Conservation (phyloP, 2,888 invertebrate species). For the Cantharis nigra region DNA sequence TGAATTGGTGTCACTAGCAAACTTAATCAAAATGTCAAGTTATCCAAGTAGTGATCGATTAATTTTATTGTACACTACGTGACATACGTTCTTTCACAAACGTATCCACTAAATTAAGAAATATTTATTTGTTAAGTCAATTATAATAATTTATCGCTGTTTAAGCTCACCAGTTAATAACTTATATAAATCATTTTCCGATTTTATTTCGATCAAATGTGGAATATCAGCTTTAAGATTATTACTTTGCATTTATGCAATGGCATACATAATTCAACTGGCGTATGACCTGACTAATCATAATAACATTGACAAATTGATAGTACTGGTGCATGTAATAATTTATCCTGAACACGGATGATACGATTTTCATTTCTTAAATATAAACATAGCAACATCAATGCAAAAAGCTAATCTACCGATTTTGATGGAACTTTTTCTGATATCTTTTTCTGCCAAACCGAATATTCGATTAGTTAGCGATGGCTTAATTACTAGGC, state of each 20-base stretch:
- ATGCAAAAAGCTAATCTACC: background rate
- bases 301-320: background rate
- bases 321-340: background rate
- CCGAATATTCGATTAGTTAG: no score
- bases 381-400: background rate
- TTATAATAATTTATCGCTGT: background rate
- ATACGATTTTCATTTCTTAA: background rate
- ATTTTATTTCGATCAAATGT: background rate
- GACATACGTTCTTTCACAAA: background rate
- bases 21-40: conserved; percentile 1
- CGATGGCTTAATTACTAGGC: no score
- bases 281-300: background rate
- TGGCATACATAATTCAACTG: background rate
- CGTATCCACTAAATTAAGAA: background rate
- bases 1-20: background rate
- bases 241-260: background rate
- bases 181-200: background rate
- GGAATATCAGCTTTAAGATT: background rate
- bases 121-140: background rate
- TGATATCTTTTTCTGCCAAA: no score
- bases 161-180: background rate
- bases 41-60: background rate
- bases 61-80: background rate
- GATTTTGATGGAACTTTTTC: no score
- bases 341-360: background rate